These are phyloP conservation scores for Macrosteles quadrilineatus DNA, from an alignment of 1,140 invertebrate genomes.

Conservation along the genomic window DNA sequence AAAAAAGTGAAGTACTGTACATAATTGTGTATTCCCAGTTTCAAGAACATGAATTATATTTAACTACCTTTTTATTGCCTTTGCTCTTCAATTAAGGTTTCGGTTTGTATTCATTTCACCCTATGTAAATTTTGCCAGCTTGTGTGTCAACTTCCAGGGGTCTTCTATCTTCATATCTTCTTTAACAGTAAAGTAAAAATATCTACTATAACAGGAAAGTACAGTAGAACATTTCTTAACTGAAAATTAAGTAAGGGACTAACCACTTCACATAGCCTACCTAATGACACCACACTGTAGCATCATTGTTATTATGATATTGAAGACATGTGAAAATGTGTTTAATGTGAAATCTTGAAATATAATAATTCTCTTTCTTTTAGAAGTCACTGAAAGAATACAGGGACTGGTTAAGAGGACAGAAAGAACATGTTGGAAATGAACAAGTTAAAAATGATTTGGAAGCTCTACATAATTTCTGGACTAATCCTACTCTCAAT, in stretches of 20 bases:
- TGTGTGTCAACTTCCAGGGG: no score
- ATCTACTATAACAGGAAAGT: no score
- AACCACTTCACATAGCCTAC: no score
- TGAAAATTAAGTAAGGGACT: no score
- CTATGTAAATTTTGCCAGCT: no score
- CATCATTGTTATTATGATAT: no score
- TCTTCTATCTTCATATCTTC: no score
- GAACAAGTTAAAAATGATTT: conserved; percentile 64
- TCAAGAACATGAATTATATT: neutral
- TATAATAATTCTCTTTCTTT: conserved; percentile 11
- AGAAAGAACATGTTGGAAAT: conserved; percentile 65
- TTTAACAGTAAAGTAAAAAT: no score
- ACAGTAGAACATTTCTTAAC: no score
- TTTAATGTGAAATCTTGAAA: no score
- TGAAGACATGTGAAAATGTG: no score
- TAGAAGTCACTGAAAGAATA: conserved; percentile 71
- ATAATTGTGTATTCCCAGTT: neutral
- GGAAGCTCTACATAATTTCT: conserved; percentile 78
- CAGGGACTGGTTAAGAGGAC: conserved; percentile 79
- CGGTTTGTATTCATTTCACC: neutral
- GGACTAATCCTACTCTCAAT: conserved; percentile 79
- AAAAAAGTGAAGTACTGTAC: neutral
- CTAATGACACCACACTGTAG: no score
- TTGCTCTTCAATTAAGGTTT: neutral
- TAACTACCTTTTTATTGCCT: neutral